A percentile compares a stretch with the other conserved stretches of the same genome.
Evolutionary conservation across 1,140 invertebrate genomes (phyloP).

Genomic region (Drosophila pseudoobscura): DNA sequence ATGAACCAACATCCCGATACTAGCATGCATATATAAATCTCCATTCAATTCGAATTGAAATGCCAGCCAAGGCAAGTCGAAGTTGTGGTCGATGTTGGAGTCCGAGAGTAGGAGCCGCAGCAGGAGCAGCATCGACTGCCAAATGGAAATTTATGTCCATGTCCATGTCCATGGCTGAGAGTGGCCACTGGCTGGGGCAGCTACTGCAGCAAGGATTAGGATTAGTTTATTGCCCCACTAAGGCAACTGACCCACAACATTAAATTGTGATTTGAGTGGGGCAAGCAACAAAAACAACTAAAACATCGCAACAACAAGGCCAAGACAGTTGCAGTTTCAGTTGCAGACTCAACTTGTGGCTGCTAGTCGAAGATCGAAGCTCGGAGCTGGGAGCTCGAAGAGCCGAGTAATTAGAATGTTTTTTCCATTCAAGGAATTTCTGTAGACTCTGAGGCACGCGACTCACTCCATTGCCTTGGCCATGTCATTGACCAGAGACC

Average conservation of each 20-base stretch:
- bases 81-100: conserved; percentile 9
- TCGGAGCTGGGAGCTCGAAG: not conserved
- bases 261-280: conserved; percentile 69
- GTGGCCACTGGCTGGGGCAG: conserved; percentile 21
- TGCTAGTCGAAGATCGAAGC: too few relatives aligned
- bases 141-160: conserved; percentile 75
- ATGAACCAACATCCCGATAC: conserved; percentile 50
- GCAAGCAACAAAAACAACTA: conserved; percentile 4
- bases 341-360: not conserved
- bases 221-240: conserved; percentile 76
- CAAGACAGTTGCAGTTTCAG: not conserved
- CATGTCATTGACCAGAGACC: conserved; percentile 44
- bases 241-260: conserved; percentile 78
- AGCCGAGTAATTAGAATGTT: conserved; percentile 41
- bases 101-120: conserved; percentile 37
- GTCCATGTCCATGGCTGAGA: conserved; percentile 54
- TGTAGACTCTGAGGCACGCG: conserved; percentile 21
- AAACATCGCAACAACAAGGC: too few relatives aligned
- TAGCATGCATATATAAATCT: conserved; percentile 60
- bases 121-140: conserved; percentile 46
- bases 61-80: conserved; percentile 1
- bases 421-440: conserved; percentile 14
- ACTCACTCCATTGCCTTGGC: conserved; percentile 24
- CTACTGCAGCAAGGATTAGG: conserved; percentile 23
- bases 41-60: conserved; percentile 53